Base-by-base conservation (phyloP, 2,888 invertebrate species). In the Pyrgus malvae region DNA sequence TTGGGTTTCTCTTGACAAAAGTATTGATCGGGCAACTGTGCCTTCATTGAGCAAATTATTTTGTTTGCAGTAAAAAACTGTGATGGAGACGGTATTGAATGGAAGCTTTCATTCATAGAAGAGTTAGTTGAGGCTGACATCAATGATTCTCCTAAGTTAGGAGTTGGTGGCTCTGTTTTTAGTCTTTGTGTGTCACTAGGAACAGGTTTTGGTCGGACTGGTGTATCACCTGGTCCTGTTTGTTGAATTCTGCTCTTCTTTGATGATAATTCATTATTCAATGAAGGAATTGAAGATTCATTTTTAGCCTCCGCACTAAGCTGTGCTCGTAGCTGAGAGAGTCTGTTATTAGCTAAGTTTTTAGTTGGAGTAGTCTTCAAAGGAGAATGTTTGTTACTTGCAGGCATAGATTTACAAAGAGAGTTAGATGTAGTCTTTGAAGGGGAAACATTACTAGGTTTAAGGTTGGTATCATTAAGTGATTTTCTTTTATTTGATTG, bases 51-150 rank as follows among this genome's bases (percentile, higher is more conserved):
- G 2, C 77, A 84, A 60, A 90, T 80, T 29, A 89, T 88, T 73
- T 88, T 90, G 55, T 85, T 90, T 1, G 88, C 90, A 0, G 88
- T 79, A 55, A 88, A 78, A 62, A 90, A 90, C 55, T 89, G 90
- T 27, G 90, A 88, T 0, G 88, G 85, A 3, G 87, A 86, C 14
- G 83, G 77, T 3, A 73, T 72, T 0, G 85, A 82, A 16, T 83
- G 82, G 7, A 80, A 59, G 19, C 77, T 86, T 17, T 87, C 89
- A 58, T 72, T 82, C 58, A 72, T 80, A 0, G 84, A 85, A 1
- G 87, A 85, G 19, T 81, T 83, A 0, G 66, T 63, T 9, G 68
- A 71, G 0, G 68, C 57, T 8, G 65, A 59, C 35, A 68, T 72
- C 66, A 72, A 80, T 2, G 74, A 64, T 21, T 86, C 84, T 54